Conservation (phyloP, 2,113 vertebrate species). For the Phrynocephalus versicolor region DNA sequence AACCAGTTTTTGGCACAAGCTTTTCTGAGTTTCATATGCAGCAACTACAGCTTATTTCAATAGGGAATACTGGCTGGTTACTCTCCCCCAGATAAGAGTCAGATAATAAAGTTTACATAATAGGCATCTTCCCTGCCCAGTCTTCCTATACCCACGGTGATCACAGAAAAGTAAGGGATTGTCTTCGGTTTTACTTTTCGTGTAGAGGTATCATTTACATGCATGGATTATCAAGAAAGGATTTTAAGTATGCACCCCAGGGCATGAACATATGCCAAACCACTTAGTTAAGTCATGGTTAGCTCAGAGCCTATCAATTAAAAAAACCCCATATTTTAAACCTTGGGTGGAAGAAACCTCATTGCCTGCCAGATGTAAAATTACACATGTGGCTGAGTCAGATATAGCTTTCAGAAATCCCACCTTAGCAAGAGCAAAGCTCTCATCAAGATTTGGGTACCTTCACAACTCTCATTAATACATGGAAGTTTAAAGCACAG, state of each 20-base stretch:
- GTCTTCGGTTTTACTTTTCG: not conserved
- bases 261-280: not conserved
- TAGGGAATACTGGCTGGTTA: not conserved
- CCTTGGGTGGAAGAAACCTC: not conserved
- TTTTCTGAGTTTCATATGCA: not conserved
- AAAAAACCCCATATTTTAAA: not conserved
- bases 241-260: not conserved
- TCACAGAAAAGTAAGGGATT: not conserved
- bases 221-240: not conserved
- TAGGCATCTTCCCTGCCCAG: not conserved
- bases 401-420: not conserved
- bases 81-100: not conserved
- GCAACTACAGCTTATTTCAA: not conserved
- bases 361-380: not conserved
- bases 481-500: too few relatives aligned
- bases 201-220: not conserved
- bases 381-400: not conserved
- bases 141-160: not conserved
- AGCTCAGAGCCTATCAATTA: not conserved
- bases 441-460: not conserved
- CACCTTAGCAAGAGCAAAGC: not conserved
- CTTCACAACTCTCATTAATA: not conserved
- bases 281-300: not conserved
- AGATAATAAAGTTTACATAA: not conserved
- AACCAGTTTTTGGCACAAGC: too few relatives aligned